These are phyloP conservation scores for Aphelenchoides besseyi DNA, from an alignment of 1,140 invertebrate genomes.

Conservation along the genomic window DNA sequence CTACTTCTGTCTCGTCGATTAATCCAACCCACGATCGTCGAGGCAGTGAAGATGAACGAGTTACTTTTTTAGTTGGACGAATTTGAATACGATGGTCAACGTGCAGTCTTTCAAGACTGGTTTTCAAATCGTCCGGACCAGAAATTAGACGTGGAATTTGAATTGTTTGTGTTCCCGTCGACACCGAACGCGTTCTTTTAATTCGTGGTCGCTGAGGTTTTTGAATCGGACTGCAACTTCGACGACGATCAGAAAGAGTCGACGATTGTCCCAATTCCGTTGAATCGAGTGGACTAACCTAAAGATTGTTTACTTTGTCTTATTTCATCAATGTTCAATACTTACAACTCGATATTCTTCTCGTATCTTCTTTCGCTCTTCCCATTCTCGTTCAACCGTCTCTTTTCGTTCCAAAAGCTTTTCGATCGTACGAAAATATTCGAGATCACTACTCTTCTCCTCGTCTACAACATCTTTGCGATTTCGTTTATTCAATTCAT, in stretches of 20 bases:
- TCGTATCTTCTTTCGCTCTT: neutral
- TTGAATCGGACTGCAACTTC: neutral
- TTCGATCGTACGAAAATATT: neutral
- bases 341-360: slow-evolving; percentile 6
- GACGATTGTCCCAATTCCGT: no score
- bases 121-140: neutral
- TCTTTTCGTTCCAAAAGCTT: neutral
- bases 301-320: no score
- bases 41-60: neutral
- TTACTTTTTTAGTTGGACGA: neutral
- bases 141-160: neutral
- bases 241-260: no score
- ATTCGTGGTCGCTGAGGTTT: neutral
- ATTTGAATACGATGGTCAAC: neutral
- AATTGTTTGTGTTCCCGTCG: neutral
- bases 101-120: neutral
- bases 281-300: no score
- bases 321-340: no score
- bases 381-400: slow-evolving; percentile 2
- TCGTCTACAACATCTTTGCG: neutral
- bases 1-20: slow-evolving; percentile 3
- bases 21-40: neutral
- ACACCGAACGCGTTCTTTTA: neutral
- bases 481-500: neutral
- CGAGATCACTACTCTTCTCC: neutral